Percentiles rank a stretch among this genome's conserved stretches.
Evolutionary conservation across 1,140 invertebrate genomes (phyloP).

Genomic region (Drosophila miranda): DNA sequence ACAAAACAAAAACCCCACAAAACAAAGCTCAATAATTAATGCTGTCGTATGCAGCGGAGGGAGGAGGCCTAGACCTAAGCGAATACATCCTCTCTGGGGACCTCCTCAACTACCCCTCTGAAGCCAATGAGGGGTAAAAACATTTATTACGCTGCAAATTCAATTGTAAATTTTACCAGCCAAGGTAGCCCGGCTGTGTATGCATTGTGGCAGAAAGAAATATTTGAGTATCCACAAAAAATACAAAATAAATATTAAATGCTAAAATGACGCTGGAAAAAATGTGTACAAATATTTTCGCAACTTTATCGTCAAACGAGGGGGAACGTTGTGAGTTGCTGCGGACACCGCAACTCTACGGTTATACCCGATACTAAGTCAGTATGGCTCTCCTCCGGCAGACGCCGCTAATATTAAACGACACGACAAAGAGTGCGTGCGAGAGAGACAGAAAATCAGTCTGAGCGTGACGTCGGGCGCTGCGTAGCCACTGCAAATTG

Average conservation of each 20-base stretch:
- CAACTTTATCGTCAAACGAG: constrained; percentile 17
- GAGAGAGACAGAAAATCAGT: no score
- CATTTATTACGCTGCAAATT: constrained; percentile 54
- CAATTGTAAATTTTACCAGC: constrained; percentile 39
- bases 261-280: constrained; percentile 39
- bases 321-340: no score
- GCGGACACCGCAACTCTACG: no score
- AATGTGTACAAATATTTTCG: constrained; percentile 54
- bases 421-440: no score
- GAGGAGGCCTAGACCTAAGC: constrained; percentile 37
- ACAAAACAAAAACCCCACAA: constrained; percentile 20
- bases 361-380: no score
- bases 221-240: constrained; percentile 53
- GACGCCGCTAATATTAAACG: no score
- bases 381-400: no score
- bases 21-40: constrained; percentile 11
- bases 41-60: background rate
- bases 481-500: no score
- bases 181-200: constrained; percentile 42
- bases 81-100: no score
- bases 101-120: background rate
- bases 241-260: constrained; percentile 33
- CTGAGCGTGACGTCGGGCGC: no score
- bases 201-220: constrained; percentile 32
- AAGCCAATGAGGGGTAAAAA: constrained; percentile 30